A percentile compares a stretch with the other conserved stretches of the same genome.
Conservation (phyloP, 2,113 vertebrate genomes). For the Daboia siamensis region DNA sequence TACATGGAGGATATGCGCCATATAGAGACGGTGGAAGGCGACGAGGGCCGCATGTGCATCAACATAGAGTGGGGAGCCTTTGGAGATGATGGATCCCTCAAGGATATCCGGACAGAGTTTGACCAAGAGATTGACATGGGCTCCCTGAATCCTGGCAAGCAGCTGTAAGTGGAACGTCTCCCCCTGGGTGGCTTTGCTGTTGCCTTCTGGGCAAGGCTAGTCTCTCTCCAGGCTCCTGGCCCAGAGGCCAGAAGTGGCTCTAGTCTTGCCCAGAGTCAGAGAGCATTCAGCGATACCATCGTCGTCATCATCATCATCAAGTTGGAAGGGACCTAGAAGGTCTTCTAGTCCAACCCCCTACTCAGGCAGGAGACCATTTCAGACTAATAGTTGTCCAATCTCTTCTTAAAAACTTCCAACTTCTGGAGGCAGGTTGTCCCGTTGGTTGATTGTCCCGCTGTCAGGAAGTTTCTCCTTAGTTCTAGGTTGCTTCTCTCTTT, state of each 20-base stretch:
- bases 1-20: slow-evolving; percentile 99
- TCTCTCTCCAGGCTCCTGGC: too few relatives aligned
- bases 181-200: accelerated
- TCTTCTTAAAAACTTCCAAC: too few relatives aligned
- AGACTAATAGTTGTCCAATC: too few relatives aligned
- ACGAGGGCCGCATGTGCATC: slow-evolving; percentile 94
- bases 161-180: slow-evolving; percentile 79
- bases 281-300: not conserved
- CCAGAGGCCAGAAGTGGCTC: too few relatives aligned
- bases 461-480: too few relatives aligned
- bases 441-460: too few relatives aligned
- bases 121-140: slow-evolving; percentile 91
- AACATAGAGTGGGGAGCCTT: slow-evolving; percentile 99
- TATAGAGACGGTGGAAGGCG: slow-evolving; percentile 88
- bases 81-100: slow-evolving; percentile 83
- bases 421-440: too few relatives aligned
- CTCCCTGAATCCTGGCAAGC: slow-evolving; percentile 93
- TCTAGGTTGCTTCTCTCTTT: too few relatives aligned
- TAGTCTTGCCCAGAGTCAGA: not conserved
- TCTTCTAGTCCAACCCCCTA: too few relatives aligned
- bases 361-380: too few relatives aligned
- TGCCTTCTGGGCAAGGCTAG: not conserved
- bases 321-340: too few relatives aligned
- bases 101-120: slow-evolving; percentile 86
- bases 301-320: too few relatives aligned